Evolutionary conservation across 2,797 vertebrate species (phyloP).

Genomic region (Onychomys torridus): DNA sequence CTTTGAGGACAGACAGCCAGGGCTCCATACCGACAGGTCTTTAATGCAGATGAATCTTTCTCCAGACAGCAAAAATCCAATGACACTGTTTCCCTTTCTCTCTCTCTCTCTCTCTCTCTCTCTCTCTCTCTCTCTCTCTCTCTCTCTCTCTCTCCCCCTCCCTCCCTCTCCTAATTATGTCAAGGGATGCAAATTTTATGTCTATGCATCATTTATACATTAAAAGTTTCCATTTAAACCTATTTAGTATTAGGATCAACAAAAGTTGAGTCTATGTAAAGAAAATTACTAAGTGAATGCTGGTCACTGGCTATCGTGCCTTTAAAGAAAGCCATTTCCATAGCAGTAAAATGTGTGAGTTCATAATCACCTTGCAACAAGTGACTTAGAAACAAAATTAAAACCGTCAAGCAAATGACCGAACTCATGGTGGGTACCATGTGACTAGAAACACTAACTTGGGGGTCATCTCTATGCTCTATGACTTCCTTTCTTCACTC

Average conservation of each 20-base stretch:
- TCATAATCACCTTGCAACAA: constrained; percentile 7
- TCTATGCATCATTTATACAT: neutral
- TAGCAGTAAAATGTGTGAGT: neutral
- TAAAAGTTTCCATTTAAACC: constrained; percentile 57
- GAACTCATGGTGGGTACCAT: neutral
- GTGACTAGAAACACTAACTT: constrained; percentile 14
- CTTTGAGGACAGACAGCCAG: neutral
- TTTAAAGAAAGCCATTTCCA: neutral
- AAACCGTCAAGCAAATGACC: constrained; percentile 46
- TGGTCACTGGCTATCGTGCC: neutral
- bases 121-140: neutral
- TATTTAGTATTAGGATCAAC: neutral
- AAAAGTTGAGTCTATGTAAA: constrained; percentile 32
- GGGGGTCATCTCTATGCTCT: neutral
- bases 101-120: neutral
- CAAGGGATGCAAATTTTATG: constrained; percentile 38
- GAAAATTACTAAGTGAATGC: constrained; percentile 12
- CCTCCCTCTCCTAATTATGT: neutral
- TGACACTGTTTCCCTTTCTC: neutral
- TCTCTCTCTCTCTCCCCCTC: neutral
- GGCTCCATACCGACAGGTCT: neutral
- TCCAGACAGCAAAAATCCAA: neutral
- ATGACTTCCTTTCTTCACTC: constrained; percentile 22
- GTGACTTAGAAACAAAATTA: constrained; percentile 16
- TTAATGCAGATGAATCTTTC: neutral